phyloP scores from a whole-genome alignment of 2,797 vertebrate genomes.

The Pristis pectinata region DNA sequence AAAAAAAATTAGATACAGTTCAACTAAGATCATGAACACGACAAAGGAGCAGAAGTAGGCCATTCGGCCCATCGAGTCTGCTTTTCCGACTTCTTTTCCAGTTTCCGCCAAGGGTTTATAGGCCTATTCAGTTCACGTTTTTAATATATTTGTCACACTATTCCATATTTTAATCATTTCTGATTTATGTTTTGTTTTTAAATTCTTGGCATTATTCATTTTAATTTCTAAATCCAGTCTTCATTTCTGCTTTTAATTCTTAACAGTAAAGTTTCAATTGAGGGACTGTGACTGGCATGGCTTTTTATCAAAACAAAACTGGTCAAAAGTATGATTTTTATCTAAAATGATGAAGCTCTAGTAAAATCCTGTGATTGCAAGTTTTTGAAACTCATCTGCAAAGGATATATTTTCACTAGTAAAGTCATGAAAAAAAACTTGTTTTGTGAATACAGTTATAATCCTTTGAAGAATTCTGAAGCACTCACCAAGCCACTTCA shows the following conservation, averaged over 20 bases:
- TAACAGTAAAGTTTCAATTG: background rate
- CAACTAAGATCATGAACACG: background rate
- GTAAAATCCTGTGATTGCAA: background rate
- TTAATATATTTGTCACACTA: too few species aligned
- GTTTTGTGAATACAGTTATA: background rate
- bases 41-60: too few species aligned
- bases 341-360: background rate
- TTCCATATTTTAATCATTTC: too few species aligned
- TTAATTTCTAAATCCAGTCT: too few species aligned
- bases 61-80: too few species aligned
- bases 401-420: too few species aligned
- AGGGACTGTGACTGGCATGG: background rate
- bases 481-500: background rate
- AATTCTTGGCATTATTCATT: too few species aligned
- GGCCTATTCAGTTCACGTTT: background rate
- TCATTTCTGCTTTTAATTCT: too few species aligned
- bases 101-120: background rate
- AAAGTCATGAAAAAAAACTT: background rate
- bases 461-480: background rate
- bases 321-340: background rate
- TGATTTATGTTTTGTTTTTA: too few species aligned
- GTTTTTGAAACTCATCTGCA: background rate
- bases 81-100: slow-evolving; percentile 26
- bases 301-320: background rate
- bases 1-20: background rate